A percentile compares a stretch with the other conserved stretches of the same genome.
Evolutionary conservation across 2,797 vertebrate species (phyloP).

Genomic region (Moxostoma hubbsi): DNA sequence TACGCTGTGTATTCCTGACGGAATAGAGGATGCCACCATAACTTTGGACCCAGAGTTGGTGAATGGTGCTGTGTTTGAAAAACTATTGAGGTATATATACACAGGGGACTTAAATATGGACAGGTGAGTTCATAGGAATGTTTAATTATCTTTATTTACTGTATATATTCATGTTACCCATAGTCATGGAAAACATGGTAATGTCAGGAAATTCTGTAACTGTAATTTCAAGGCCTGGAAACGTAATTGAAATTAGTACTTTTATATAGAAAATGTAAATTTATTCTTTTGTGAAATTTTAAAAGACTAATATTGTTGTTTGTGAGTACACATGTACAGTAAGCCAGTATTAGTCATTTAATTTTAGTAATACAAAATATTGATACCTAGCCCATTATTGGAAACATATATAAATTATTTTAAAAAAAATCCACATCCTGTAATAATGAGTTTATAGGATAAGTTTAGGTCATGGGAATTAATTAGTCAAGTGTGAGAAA

Average conservation of each 20-base stretch:
- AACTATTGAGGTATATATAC: slow-evolving; percentile 93
- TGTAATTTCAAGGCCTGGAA: too few species aligned
- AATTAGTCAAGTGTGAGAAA: too few species aligned
- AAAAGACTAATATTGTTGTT: too few species aligned
- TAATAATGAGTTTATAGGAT: too few species aligned
- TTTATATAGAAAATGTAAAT: background rate
- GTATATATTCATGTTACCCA: background rate
- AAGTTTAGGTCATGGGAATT: background rate
- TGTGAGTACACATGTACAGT: too few species aligned
- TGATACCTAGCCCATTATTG: too few species aligned
- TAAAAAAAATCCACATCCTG: too few species aligned
- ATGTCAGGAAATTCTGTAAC: background rate
- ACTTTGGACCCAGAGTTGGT: slow-evolving; percentile 90
- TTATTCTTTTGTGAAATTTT: background rate
- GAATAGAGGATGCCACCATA: slow-evolving; percentile 77
- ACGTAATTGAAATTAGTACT: too few species aligned
- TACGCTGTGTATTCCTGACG: slow-evolving; percentile 80
- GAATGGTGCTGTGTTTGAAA: slow-evolving; percentile 89
- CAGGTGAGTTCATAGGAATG: slow-evolving; percentile 78
- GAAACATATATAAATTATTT: too few species aligned
- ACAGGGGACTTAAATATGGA: slow-evolving; percentile 91
- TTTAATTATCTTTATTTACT: background rate
- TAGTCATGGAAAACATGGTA: background rate
- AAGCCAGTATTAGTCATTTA: too few species aligned
- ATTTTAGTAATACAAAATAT: too few species aligned